Conservation (phyloP, 2,797 vertebrate genomes). For the Pseudochirops corinnae region DNA sequence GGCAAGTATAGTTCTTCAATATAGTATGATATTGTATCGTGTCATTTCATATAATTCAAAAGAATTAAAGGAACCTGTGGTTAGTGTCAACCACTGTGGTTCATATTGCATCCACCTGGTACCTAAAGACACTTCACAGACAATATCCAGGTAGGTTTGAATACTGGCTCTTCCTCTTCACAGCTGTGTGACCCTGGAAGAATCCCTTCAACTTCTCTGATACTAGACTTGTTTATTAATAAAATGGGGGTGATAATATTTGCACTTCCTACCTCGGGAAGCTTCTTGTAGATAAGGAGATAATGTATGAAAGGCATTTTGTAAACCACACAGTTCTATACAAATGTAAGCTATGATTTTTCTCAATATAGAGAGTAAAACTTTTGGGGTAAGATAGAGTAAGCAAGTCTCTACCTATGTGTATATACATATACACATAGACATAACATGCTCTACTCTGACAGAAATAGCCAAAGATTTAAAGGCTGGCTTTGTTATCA, state of each 20-base stretch:
- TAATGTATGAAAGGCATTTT: not conserved
- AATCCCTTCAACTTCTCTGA: not conserved
- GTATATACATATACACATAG: no score
- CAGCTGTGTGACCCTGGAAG: not conserved
- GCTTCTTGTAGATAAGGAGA: not conserved
- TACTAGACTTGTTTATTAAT: not conserved
- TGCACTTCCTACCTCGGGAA: not conserved
- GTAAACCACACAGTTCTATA: not conserved
- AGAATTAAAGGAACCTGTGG: not conserved
- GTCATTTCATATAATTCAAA: not conserved
- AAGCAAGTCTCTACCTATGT: no score
- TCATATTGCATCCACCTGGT: not conserved
- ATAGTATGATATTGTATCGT: conserved; percentile 9
- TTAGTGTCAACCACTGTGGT: not conserved
- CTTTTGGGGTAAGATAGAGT: not conserved
- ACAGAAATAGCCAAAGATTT: not conserved
- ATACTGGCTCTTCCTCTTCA: not conserved
- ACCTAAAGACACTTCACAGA: not conserved
- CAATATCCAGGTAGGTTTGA: not conserved
- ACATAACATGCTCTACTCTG: not conserved
- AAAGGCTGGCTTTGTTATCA: not conserved
- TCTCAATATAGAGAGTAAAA: not conserved
- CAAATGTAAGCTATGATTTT: not conserved
- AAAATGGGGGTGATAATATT: not conserved
- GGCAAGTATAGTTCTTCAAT: conserved; percentile 40